Evolutionary conservation across 2,797 vertebrate species (phyloP), one percentile per base, ranked within the genome.

Genomic region (Coilia nasus): DNA sequence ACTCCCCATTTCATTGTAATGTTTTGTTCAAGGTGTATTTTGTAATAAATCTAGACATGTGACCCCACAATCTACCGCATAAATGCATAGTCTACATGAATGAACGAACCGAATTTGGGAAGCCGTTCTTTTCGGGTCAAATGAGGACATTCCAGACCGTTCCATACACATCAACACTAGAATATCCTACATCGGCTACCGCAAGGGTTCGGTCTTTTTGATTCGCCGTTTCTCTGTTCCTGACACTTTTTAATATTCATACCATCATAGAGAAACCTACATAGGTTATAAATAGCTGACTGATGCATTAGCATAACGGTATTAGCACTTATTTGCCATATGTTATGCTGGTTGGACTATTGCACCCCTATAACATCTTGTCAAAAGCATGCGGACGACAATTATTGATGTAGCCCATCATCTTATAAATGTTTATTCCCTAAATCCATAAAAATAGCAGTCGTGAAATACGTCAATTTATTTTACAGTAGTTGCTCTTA

Each of bases 91-190:
- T 81, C 87, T 84, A 44, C 71, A 19, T 78, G 31, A 31, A 10
- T 44, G 17, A 44, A 14, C 35, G 14, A n/a, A n/a, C n/a, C 6
- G 19, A 17, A 41, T 21, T 75, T 41, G 35, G 14, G 17, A 75
- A 44, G 67, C 67, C 17, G 7, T 23, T 19, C 35, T 71, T 75
- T 44, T 25, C 59, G 41, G 54, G 86, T 82, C 84, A 75, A 6
- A 81, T 31, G 78, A 82, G 31, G 82, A 71, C 60, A 83, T 71
- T 57, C 78, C 64, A 62, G 57, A 83, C 67, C 62, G 60, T 75
- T 83, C 82, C 14, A 25, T 60, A 47, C 47, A n/a, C 54, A 28
- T 54, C 7, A 54, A 54, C 50, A 3, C 50, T 54, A 9, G 9
- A 54, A 54, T 64, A 19, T 31, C 15, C 31, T 78, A 19, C 7